These are phyloP conservation scores for Leucopsar rothschildi DNA, from an alignment of 2,113 vertebrate genomes.

Conservation along the genomic window DNA sequence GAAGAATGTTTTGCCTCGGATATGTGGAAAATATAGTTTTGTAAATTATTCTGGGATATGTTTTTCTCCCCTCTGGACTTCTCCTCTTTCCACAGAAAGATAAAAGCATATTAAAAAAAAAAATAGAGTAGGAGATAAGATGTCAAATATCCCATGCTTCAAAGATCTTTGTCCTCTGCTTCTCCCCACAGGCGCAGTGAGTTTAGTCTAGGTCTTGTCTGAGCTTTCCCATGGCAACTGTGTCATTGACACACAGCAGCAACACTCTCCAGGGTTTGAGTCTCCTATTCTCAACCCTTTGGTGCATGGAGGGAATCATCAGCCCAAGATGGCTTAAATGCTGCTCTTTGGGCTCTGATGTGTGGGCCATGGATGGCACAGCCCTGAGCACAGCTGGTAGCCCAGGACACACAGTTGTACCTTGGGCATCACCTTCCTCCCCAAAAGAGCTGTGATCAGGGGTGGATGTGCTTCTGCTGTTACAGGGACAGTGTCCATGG, in stretches of 20 bases:
- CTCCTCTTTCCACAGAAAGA: conserved; percentile 35
- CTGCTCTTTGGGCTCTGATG: neutral
- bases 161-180: neutral
- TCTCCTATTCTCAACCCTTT: neutral
- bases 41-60: neutral
- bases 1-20: neutral
- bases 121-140: neutral
- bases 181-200: neutral
- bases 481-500: neutral
- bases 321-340: neutral
- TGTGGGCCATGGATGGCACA: neutral
- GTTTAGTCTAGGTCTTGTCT: neutral
- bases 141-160: neutral
- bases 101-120: neutral
- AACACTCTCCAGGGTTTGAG: neutral
- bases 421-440: neutral
- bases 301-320: neutral
- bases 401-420: neutral
- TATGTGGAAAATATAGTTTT: conserved; percentile 33
- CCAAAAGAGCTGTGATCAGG: neutral
- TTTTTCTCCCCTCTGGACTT: neutral
- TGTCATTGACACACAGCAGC: neutral
- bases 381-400: neutral
- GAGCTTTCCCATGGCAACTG: neutral
- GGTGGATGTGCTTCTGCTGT: neutral